These are phyloP conservation scores for Rhegmatorhina hoffmannsi DNA, from an alignment of 2,113 vertebrate genomes.

Conservation along the genomic window DNA sequence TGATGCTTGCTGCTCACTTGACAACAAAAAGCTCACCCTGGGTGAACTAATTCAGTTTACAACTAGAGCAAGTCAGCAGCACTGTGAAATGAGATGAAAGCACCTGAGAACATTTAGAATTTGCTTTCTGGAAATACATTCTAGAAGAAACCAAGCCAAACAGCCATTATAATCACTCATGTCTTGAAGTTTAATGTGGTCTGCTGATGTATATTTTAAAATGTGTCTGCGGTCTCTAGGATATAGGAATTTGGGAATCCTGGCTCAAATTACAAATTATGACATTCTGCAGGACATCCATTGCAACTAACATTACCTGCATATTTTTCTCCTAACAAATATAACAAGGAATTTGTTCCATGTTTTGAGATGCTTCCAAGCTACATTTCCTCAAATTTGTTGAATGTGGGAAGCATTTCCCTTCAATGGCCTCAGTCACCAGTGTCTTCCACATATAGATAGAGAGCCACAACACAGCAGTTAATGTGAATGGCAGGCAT, in stretches of 20 bases:
- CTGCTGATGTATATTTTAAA: not conserved
- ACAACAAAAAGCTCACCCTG: not conserved
- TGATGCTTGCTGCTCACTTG: not conserved
- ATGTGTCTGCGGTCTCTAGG: not conserved
- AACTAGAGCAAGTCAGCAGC: not conserved
- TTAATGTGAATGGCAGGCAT: not conserved
- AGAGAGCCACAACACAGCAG: accelerated
- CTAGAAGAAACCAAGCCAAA: not conserved
- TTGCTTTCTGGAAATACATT: not conserved
- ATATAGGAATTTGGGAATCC: not conserved
- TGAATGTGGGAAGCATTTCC: not conserved
- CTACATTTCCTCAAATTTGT: not conserved
- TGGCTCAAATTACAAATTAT: not conserved
- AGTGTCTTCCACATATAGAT: not conserved
- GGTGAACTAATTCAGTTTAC: not conserved
- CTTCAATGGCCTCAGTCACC: not conserved
- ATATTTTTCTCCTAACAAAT: not conserved
- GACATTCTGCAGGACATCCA: not conserved
- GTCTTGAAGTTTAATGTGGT: not conserved
- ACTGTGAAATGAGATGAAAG: not conserved
- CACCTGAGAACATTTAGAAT: accelerated
- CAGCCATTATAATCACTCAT: not conserved
- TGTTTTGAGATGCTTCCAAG: not conserved
- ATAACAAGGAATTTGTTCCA: not conserved
- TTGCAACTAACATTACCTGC: not conserved